Evolutionary conservation across 2,888 invertebrate species (phyloP).

Genomic region (Lacanobia wlatinum): DNA sequence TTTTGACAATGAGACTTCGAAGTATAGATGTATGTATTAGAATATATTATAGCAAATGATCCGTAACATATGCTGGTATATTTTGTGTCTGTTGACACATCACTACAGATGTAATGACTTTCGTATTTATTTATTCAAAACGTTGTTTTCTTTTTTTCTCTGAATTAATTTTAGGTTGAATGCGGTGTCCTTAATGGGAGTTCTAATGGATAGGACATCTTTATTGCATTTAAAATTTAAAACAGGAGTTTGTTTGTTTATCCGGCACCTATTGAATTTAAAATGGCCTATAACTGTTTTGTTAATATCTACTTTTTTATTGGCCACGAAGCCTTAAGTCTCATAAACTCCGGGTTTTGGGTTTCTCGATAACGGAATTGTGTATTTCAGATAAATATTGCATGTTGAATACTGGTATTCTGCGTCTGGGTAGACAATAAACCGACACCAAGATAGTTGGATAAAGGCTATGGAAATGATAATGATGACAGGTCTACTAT

Average conservation of each 20-base stretch:
- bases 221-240: slow-evolving; percentile 53
- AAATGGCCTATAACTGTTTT: slow-evolving; percentile 24
- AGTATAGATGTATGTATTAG: slow-evolving; percentile 60
- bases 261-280: slow-evolving; percentile 13
- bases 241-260: slow-evolving; percentile 47
- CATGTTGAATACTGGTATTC: not conserved
- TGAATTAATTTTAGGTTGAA: slow-evolving; percentile 57
- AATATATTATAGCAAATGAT: slow-evolving; percentile 63
- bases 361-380: too few species aligned
- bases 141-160: slow-evolving; percentile 57
- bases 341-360: too few species aligned
- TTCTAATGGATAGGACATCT: slow-evolving; percentile 52
- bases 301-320: too few species aligned
- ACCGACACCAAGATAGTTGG: not conserved
- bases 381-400: too few species aligned
- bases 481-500: too few species aligned
- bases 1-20: slow-evolving; percentile 62
- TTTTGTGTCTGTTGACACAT: slow-evolving; percentile 69
- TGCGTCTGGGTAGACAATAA: not conserved
- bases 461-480: not conserved
- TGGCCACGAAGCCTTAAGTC: too few species aligned
- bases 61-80: slow-evolving; percentile 64
- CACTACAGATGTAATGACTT: slow-evolving; percentile 59
- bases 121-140: slow-evolving; percentile 64
- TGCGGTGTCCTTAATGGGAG: slow-evolving; percentile 53